These are phyloP conservation scores for Oryzias woworae DNA, from an alignment of 2,113 vertebrate species.

Conservation along the genomic window DNA sequence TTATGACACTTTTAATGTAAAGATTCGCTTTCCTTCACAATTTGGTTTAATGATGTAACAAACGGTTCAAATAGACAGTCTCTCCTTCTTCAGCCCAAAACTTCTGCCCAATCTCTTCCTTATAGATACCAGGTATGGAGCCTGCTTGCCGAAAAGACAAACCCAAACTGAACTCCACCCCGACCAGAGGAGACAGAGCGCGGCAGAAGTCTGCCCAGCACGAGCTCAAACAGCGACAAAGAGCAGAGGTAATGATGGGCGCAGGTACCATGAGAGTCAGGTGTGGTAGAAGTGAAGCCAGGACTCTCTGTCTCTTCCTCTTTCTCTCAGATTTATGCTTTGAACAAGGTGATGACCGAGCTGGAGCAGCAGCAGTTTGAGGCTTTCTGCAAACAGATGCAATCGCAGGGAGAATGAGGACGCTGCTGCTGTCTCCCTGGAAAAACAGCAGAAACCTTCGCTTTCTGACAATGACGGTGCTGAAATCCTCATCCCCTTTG, in stretches of 20 bases:
- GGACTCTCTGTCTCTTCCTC: not conserved
- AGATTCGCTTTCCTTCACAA: too few species aligned
- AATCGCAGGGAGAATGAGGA: constrained; percentile 86
- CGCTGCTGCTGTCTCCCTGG: not conserved
- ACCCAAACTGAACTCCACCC: constrained; percentile 83
- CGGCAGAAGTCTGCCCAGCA: constrained; percentile 91
- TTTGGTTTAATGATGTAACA: too few species aligned
- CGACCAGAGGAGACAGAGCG: constrained; percentile 84
- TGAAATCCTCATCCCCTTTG: too few species aligned
- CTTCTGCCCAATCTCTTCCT: not conserved
- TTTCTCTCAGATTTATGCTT: constrained; percentile 86
- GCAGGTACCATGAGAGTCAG: too few species aligned
- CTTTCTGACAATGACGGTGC: too few species aligned
- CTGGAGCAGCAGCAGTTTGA: constrained; percentile 98
- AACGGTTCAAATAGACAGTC: too few species aligned
- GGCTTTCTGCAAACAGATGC: constrained; percentile 96
- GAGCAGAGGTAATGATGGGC: constrained; percentile 82
- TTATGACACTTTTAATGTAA: too few species aligned
- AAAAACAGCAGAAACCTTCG: too few species aligned
- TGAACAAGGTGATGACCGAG: constrained; percentile 97
- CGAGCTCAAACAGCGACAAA: constrained; percentile 91
- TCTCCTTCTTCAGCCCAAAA: accelerated
- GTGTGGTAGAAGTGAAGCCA: too few species aligned
- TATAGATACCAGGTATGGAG: constrained; percentile 77
- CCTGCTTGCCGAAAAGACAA: constrained; percentile 83